These are phyloP conservation scores for Trilocha varians DNA, from an alignment of 2,888 invertebrate genomes.

Conservation along the genomic window DNA sequence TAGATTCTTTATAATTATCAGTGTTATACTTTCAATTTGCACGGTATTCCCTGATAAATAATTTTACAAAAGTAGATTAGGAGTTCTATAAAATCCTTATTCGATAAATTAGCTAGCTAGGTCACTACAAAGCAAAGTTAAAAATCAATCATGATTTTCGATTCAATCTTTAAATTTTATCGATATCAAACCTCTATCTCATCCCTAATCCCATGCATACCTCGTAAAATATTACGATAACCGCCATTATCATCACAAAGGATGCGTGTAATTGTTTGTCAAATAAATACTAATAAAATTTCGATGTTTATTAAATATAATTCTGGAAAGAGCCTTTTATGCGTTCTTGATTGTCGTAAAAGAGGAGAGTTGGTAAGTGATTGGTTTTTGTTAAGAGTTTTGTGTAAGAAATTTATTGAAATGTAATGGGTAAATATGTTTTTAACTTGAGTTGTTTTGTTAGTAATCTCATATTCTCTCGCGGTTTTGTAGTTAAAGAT, in stretches of 20 bases:
- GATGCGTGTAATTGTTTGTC: slow-evolving; percentile 72
- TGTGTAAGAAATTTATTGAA: slow-evolving; percentile 10
- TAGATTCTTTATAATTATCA: too few species aligned
- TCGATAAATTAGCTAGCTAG: too few species aligned
- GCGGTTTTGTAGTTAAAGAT: too few species aligned
- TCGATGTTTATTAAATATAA: slow-evolving; percentile 70
- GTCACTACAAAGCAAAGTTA: slow-evolving; percentile 6
- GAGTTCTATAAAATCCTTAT: too few species aligned
- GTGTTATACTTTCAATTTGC: too few species aligned
- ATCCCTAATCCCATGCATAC: slow-evolving; percentile 30
- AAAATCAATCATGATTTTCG: slow-evolving; percentile 2
- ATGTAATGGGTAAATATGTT: too few species aligned
- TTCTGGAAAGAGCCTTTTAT: slow-evolving; percentile 47
- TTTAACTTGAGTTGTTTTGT: too few species aligned
- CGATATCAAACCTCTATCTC: too few species aligned
- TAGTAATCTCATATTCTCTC: too few species aligned
- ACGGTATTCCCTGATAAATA: too few species aligned
- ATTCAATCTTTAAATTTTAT: too few species aligned
- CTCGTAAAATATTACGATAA: slow-evolving; percentile 67
- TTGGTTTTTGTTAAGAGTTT: slow-evolving; percentile 16
- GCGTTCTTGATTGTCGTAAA: slow-evolving; percentile 39
- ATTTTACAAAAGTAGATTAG: too few species aligned
- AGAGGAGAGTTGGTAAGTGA: slow-evolving; percentile 27
- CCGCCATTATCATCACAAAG: slow-evolving; percentile 69
- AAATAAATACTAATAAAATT: slow-evolving; percentile 71